Percentiles rank a stretch among this genome's conserved stretches.
Evolutionary conservation across 2,888 invertebrate species (phyloP).

Genomic region (Neoitamus cyanurus): DNA sequence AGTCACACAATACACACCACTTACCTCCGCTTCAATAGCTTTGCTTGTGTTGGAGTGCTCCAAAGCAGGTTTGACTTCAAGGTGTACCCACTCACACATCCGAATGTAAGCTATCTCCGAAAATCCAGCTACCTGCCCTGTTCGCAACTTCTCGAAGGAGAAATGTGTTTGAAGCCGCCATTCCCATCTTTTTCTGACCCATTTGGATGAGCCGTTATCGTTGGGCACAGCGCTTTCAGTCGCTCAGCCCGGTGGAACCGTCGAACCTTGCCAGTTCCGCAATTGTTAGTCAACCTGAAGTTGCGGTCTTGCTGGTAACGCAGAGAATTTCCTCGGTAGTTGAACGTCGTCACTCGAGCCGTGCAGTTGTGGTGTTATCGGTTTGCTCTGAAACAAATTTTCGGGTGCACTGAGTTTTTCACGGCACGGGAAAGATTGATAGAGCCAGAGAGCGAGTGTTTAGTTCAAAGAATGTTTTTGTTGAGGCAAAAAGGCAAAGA

Average conservation of each 20-base stretch:
- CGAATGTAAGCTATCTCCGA: background rate
- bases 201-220: background rate
- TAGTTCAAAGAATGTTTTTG: slow-evolving; percentile 13
- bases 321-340: slow-evolving; percentile 9
- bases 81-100: background rate
- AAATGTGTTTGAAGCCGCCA: background rate
- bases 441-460: background rate
- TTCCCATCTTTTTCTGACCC: background rate
- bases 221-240: background rate
- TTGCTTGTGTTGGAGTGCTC: background rate
- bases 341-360: slow-evolving; percentile 17
- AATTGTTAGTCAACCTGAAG: background rate
- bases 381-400: background rate
- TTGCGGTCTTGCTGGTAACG: background rate
- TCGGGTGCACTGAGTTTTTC: slow-evolving; percentile 20
- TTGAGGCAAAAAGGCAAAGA: slow-evolving; percentile 8
- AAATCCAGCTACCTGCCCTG: background rate
- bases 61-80: background rate
- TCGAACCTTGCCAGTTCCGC: background rate
- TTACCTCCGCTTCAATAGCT: background rate
- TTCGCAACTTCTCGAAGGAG: background rate
- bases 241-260: background rate
- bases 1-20: background rate
- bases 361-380: slow-evolving; percentile 19
- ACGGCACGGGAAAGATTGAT: background rate